Evolutionary conservation across 2,797 vertebrate genomes (phyloP).

Genomic region (Galago senegalensis): DNA sequence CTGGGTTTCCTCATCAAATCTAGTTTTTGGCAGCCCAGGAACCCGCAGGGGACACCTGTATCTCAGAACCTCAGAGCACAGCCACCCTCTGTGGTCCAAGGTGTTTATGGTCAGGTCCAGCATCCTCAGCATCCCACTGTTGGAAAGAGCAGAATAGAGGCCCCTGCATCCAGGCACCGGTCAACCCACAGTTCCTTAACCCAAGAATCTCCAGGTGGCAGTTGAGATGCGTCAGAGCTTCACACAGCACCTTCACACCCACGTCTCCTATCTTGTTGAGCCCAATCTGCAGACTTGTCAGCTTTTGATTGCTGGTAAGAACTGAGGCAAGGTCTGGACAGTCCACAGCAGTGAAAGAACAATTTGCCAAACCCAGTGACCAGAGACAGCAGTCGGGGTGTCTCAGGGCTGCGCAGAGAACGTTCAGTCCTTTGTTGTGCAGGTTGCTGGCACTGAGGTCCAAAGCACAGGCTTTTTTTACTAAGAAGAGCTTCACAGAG

Average conservation of each 20-base stretch:
- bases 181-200: not conserved
- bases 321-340: not conserved
- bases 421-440: not conserved
- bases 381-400: not conserved
- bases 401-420: slow-evolving; percentile 61
- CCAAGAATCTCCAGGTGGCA: not conserved
- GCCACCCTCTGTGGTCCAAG: too few relatives aligned
- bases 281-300: not conserved
- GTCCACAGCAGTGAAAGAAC: not conserved
- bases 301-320: not conserved
- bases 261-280: not conserved
- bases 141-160: too few relatives aligned
- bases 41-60: too few relatives aligned
- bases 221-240: not conserved
- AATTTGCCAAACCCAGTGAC: not conserved
- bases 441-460: slow-evolving; percentile 62
- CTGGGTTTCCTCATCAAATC: slow-evolving; percentile 30
- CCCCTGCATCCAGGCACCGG: too few relatives aligned
- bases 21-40: not conserved
- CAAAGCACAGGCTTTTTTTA: slow-evolving; percentile 38
- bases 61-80: too few relatives aligned
- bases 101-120: too few relatives aligned
- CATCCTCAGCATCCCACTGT: too few relatives aligned
- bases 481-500: not conserved
- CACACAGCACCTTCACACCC: not conserved